Base-by-base conservation (phyloP, 2,888 invertebrate species). In the Fragum fragum region DNA sequence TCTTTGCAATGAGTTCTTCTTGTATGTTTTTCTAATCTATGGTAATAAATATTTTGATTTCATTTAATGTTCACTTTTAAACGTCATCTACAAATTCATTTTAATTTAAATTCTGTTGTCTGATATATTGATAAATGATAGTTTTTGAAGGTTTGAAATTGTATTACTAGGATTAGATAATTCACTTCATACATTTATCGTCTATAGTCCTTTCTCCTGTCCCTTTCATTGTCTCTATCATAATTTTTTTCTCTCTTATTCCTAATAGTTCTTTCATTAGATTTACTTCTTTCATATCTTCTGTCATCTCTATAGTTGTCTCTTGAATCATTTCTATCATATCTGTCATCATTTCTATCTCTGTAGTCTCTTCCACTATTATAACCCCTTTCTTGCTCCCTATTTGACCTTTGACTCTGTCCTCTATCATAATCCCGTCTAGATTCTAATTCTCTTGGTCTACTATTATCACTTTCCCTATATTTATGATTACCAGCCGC, bases 371-470 rank as follows among this genome's bases (percentile, higher is more conserved):
- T 71, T 21, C 77, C 36, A 63, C 69, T 81, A 14, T 73, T 28
- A 42, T 28, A 53, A 36, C 71, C 57, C 73, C 76, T 79, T 97
- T 97, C 18, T 36, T 59, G 53, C 0, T 97, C 63, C 90, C 90
- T 55, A 76, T 85, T 29, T 83, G 86, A 55, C 76, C 70, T 42
- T 71, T 77, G 16, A 76, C 77, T 32, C 29, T 57, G 26, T 16
- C 57, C 70, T 53, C 85, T 11, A 90, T 91, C 53, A 71, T 9
- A 73, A 18, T 66, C 36, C 42, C 29, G 55, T 39, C 42, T 68
- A 55, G 14, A 21, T 16, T 59, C 59, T n/a, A 36, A n/a, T 26
- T 69, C 66, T 14, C 71, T 57, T 52, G 29, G 57, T 18, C 55
- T 28, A 52, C 61, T 32, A 18, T 23, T 18, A 1, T 47, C 63